phyloP scores from a whole-genome alignment of 2,113 vertebrate genomes.

The Tenebrosternarchus preto region DNA sequence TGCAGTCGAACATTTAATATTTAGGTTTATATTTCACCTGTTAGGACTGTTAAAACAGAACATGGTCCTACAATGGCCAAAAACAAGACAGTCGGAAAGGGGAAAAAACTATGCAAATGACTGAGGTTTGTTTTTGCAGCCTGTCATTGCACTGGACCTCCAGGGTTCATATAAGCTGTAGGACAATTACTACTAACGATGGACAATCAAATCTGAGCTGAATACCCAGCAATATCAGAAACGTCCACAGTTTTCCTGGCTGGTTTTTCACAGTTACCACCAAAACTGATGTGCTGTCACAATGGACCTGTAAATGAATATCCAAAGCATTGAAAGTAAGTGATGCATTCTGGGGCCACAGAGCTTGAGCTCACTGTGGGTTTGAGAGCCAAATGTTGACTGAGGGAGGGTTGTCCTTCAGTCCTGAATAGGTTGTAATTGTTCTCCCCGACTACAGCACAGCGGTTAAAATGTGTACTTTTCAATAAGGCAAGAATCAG shows the following conservation, averaged over 20 bases:
- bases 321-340: conserved; percentile 45
- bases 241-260: neutral
- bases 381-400: conserved; percentile 68
- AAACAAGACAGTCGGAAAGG: neutral
- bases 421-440: conserved; percentile 67
- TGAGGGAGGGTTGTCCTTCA: conserved; percentile 66
- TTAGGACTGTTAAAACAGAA: neutral
- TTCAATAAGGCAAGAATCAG: conserved; percentile 61
- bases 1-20: too few relatives aligned
- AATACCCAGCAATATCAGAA: neutral
- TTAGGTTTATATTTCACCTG: too few relatives aligned
- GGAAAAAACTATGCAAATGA: neutral
- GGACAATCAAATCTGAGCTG: neutral
- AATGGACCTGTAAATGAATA: conserved; percentile 41
- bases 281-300: conserved; percentile 5
- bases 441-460: conserved; percentile 66
- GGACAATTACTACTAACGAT: conserved; percentile 6
- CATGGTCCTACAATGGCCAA: neutral
- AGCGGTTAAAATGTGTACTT: conserved; percentile 59
- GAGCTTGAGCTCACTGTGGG: conserved; percentile 51
- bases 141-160: neutral
- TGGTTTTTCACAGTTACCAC: conserved; percentile 13
- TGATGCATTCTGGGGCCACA: conserved; percentile 45
- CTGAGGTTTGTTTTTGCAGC: neutral
- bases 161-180: neutral